These are phyloP conservation scores for Acrocera orbiculus DNA, from an alignment of 2,888 invertebrate species.

Conservation along the genomic window DNA sequence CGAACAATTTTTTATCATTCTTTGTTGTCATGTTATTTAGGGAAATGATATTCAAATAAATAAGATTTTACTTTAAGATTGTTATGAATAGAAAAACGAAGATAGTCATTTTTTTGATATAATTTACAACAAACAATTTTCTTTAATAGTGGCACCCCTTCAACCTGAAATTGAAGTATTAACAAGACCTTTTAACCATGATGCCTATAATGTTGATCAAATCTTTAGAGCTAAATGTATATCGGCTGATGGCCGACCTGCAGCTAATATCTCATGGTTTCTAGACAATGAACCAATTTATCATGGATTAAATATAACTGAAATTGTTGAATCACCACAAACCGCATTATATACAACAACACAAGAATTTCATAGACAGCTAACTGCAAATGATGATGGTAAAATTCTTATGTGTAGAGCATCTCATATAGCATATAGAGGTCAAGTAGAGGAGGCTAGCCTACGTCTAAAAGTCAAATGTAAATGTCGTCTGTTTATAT, in stretches of 20 bases:
- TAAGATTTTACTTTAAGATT: too few relatives aligned
- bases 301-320: constrained; percentile 38
- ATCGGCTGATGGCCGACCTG: constrained; percentile 52
- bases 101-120: too few relatives aligned
- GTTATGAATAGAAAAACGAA: too few relatives aligned
- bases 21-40: too few relatives aligned
- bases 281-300: constrained; percentile 45
- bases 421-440: constrained; percentile 35
- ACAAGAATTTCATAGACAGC: constrained; percentile 44
- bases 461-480: constrained; percentile 39
- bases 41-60: too few relatives aligned
- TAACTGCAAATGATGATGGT: constrained; percentile 48
- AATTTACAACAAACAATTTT: not conserved
- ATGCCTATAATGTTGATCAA: constrained; percentile 36
- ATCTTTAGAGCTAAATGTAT: constrained; percentile 46
- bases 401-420: constrained; percentile 47
- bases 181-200: constrained; percentile 20
- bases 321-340: constrained; percentile 31
- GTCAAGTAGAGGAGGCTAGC: constrained; percentile 18
- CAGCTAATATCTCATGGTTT: constrained; percentile 58
- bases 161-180: constrained; percentile 24
- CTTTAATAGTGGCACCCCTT: constrained; percentile 22
- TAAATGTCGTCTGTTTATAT: constrained; percentile 29
- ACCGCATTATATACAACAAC: constrained; percentile 43
- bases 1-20: too few relatives aligned